Base-by-base conservation (phyloP, 2,888 invertebrate genomes). In the Osmoderma eremita region DNA sequence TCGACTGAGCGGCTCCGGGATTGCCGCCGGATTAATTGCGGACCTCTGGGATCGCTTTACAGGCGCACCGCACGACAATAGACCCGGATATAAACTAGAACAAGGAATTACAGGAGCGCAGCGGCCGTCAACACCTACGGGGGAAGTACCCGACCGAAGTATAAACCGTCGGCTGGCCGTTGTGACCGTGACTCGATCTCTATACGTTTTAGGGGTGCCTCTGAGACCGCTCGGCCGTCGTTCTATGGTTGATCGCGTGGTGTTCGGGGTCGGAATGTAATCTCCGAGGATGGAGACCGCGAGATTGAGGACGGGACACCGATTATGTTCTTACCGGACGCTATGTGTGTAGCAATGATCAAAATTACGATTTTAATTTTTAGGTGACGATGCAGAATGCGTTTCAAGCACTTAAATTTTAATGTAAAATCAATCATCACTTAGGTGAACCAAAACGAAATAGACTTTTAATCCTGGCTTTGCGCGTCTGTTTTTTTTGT, bases 1-100 rank as follows among this genome's bases (percentile, higher is more conserved):
- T 67, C 63, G 64, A 68, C 70, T 72, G 71, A 71, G 69, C 74
- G 73, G 75, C 72, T 67, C 72, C 73, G 73, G 79, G 78, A 77
- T 78, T 77, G 77, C 75, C 69, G 75, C 73, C 77, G 79, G 79
- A 80, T 80, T 80, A 80, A 80, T 80, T 80, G 78, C 77, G 76
- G 78, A 74, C 80, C 78, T 76, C 62, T 71, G 73, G 79, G 79
- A 79, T 78, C 72, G 79, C 75, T 79, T 80, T 79, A 78, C 76
- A 70, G 74, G 73, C 72, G 30, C 72, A 74, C 75, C 72, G 77
- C 30, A 30, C 78, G 79, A 79, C 79, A 80, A 79, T 77, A 78
- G 75, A 73, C 73, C 71, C 53, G 75, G 78, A 77, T 77, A 78
- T 78, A 78, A 78, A 78, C 76, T 75, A 75, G 73, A 73, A 75